phyloP scores from a whole-genome alignment of 2,797 vertebrate species.

The Cryptoblepharus egeriae region DNA sequence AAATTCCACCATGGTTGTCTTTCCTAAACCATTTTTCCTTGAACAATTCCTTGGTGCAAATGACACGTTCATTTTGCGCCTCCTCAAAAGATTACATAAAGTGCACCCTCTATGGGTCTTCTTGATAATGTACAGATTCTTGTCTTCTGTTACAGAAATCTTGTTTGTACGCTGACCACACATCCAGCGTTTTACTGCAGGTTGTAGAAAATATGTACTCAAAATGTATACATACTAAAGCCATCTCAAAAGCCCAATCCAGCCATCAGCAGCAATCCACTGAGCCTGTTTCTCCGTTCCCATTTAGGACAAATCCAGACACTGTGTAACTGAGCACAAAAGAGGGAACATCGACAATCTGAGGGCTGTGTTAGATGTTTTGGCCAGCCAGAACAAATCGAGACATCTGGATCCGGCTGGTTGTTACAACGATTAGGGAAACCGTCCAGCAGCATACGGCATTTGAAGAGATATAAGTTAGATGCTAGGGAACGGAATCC shows the following conservation, averaged over 20 bases:
- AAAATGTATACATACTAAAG: not conserved
- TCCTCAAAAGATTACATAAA: conserved; percentile 46
- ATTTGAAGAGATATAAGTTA: rapidly evolving
- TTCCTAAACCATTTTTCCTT: not conserved
- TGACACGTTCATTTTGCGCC: conserved; percentile 29
- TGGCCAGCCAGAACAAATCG: not conserved
- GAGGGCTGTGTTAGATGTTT: not conserved
- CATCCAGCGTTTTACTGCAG: not conserved
- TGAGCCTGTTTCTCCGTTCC: not conserved
- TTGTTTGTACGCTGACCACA: conserved; percentile 27
- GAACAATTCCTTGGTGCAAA: not conserved
- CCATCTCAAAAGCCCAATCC: not conserved
- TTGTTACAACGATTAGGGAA: not conserved
- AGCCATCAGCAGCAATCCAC: not conserved
- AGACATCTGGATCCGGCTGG: not conserved
- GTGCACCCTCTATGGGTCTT: conserved; percentile 71
- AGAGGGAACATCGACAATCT: rapidly evolving
- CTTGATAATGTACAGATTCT: conserved; percentile 36
- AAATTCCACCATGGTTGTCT: conserved; percentile 10
- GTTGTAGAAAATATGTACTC: not conserved
- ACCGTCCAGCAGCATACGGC: rapidly evolving
- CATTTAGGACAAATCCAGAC: not conserved
- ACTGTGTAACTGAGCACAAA: rapidly evolving
- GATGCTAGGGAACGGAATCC: rapidly evolving
- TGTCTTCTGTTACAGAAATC: conserved; percentile 21